These are phyloP conservation scores for Ceratotherium simum DNA, from an alignment of 2,113 vertebrate species.

Conservation along the genomic window DNA sequence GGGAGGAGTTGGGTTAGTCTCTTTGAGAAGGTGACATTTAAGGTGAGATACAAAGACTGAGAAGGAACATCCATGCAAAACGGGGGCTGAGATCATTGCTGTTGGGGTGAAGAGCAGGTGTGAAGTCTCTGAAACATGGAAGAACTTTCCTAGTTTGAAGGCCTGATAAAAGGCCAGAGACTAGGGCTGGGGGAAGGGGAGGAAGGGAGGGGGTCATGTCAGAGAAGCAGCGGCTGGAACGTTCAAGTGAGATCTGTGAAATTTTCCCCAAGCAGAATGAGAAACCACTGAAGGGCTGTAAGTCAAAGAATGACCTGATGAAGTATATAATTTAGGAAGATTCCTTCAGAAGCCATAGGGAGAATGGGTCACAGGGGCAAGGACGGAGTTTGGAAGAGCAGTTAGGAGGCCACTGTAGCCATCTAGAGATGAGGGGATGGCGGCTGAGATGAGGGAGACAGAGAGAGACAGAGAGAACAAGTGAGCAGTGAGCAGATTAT, in stretches of 20 bases:
- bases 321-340: not conserved
- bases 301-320: not conserved
- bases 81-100: not conserved
- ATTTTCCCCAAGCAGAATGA: not conserved
- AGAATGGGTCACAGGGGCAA: not conserved
- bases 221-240: not conserved
- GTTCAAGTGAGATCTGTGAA: not conserved
- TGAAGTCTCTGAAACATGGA: not conserved
- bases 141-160: not conserved
- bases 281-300: not conserved
- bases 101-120: not conserved
- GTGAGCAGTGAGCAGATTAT: not conserved
- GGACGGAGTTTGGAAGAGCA: fast-evolving
- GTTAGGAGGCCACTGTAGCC: not conserved
- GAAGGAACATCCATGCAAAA: not conserved
- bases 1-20: no score
- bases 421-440: not conserved
- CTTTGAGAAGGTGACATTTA: not conserved
- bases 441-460: not conserved
- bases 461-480: not conserved
- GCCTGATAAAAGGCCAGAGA: not conserved
- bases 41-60: not conserved
- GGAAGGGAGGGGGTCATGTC: not conserved
- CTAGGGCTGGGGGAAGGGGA: fast-evolving
- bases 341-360: not conserved